Evolutionary conservation across 2,797 vertebrate genomes (phyloP), one percentile per base, ranked within the genome.

Genomic region (Sebastolobus altivelis): DNA sequence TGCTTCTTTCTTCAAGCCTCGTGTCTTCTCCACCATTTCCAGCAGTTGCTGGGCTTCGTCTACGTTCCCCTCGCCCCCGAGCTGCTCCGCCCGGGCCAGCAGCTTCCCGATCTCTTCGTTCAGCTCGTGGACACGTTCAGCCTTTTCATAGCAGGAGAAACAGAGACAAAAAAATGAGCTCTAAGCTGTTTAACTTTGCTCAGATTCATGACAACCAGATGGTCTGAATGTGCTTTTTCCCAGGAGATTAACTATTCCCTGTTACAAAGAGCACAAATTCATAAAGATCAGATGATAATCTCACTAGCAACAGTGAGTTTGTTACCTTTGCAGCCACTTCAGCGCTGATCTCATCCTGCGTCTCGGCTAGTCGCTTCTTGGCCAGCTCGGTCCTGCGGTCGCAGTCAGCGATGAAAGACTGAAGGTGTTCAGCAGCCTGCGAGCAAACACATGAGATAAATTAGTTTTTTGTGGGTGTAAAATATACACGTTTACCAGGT

Each of bases 21-120:
- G 95, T 14, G 98, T 98, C 88, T 98, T 99, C 93, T 99, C 98
- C 86, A 99, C 98, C 94, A 97, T 98, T 95, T 99, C 98, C 96
- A 99, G 96, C 59, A 99, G 92, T 94, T 98, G 97, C 77, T 99
- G 98, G 8, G 98, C 98, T 89, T 99, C 98, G 6, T 99, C 98
- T 65, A 99, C 98, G 25, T 99, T 99, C 4, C 98, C 98, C 93
- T 99, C 98, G 2, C 97, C 96, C 35, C 98, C 98, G 0, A 99
- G 96, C 82, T 99, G 98, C 88, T 99, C 98, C 5, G 98, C 98
- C 76, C 97, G 97, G 12, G 98, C 98, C 89, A 99, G 93, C 76
- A 99, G 95, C 90, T 99, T 99, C 40, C 98, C 98, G 29, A 99
- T 99, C 94, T 99, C 98, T 94, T 99, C 98, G 77, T 99, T 99